A percentile compares a stretch with the other conserved stretches of the same genome.
Conservation (phyloP, 2,888 invertebrate species). For the Rhingia campestris region DNA sequence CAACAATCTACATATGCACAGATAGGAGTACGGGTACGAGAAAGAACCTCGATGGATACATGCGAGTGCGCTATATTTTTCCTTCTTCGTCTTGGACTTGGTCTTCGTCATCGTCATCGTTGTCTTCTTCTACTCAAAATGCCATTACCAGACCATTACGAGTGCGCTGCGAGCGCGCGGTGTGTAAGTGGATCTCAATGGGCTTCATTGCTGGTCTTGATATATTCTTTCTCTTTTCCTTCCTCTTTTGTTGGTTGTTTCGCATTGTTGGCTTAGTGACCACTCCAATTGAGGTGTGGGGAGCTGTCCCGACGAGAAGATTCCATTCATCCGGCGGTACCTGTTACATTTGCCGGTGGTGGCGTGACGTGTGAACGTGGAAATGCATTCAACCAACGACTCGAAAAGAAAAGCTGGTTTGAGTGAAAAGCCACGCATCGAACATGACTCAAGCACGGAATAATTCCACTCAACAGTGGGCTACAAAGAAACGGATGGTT, state of each 20-base stretch:
- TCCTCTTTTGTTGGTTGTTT: conserved; percentile 53
- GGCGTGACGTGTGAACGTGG: conserved; percentile 23
- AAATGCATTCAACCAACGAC: conserved; percentile 28
- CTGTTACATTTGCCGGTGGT: conserved; percentile 68
- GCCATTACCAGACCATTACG: conserved; percentile 23
- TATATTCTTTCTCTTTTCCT: conserved; percentile 61
- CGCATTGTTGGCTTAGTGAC: conserved; percentile 41
- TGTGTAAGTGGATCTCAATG: conserved; percentile 59
- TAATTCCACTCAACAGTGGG: conserved; percentile 43
- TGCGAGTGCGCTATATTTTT: conserved; percentile 63
- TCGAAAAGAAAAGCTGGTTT: conserved; percentile 50
- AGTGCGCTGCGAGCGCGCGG: conserved; percentile 3
- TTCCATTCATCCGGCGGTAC: conserved; percentile 68
- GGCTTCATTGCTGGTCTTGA: conserved; percentile 32
- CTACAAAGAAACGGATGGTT: conserved; percentile 28
- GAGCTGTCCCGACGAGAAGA: conserved; percentile 8
- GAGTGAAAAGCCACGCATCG: conserved; percentile 34
- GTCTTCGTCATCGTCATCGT: conserved; percentile 13
- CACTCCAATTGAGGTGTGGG: background rate
- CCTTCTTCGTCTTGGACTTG: conserved; percentile 9
- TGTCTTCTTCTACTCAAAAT: conserved; percentile 38
- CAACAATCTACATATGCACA: conserved; percentile 44
- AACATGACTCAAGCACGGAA: conserved; percentile 14
- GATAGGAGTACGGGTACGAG: conserved; percentile 22
- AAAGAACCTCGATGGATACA: conserved; percentile 44